phyloP scores from a whole-genome alignment of 2,113 vertebrate species.

The Proterorhinus semilunaris region DNA sequence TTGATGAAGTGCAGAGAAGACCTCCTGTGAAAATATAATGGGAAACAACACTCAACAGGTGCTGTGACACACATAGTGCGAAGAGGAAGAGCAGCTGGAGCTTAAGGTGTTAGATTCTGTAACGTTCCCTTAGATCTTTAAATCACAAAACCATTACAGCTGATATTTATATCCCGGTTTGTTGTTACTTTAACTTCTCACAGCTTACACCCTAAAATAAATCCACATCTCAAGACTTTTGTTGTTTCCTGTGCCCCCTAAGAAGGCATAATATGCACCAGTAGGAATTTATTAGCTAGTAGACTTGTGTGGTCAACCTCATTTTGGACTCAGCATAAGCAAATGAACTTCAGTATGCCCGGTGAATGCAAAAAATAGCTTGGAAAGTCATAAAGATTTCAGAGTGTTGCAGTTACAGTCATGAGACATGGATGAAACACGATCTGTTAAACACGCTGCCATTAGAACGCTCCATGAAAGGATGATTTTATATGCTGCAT shows the following conservation, averaged over 20 bases:
- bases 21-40: not conserved
- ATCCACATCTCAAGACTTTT: not conserved
- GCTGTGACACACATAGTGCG: conserved; percentile 3
- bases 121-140: not conserved
- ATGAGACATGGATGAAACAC: not conserved
- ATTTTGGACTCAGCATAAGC: not conserved
- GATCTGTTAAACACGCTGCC: not conserved
- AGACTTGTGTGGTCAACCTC: not conserved
- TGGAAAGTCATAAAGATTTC: conserved; percentile 8
- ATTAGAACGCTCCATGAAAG: not conserved
- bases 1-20: not conserved
- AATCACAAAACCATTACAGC: not conserved
- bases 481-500: not conserved
- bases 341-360: not conserved
- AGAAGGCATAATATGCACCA: not conserved
- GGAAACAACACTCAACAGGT: conserved; percentile 6
- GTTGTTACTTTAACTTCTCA: not conserved
- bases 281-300: too few relatives aligned
- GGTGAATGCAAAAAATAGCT: conserved; percentile 14
- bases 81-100: conserved; percentile 14
- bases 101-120: conserved; percentile 1
- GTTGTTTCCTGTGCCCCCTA: not conserved
- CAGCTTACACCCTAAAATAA: not conserved
- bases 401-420: conserved; percentile 1
- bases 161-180: not conserved